These are phyloP conservation scores for Macrophya annulata DNA, from an alignment of 2,888 invertebrate genomes.

Conservation along the genomic window DNA sequence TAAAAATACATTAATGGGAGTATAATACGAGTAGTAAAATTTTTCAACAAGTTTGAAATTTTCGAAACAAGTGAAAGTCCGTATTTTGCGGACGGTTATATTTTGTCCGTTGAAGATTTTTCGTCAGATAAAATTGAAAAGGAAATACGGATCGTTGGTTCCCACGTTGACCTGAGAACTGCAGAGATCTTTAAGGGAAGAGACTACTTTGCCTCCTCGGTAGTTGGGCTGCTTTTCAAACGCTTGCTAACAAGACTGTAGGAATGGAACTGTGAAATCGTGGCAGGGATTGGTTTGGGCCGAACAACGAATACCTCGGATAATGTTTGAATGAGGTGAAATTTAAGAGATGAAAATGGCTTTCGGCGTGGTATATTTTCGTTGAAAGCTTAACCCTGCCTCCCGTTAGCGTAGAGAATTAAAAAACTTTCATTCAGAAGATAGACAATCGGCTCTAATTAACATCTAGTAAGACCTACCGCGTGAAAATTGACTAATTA, in stretches of 20 bases:
- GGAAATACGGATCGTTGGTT: conserved; percentile 4
- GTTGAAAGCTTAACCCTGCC: not conserved
- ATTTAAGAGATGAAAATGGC: not conserved
- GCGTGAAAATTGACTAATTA: conserved; percentile 13
- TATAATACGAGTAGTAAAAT: not conserved
- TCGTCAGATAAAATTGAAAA: not conserved
- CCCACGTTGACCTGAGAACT: conserved; percentile 40
- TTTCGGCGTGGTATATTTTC: not conserved
- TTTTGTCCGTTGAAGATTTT: not conserved
- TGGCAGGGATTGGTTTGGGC: not conserved
- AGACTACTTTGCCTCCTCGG: not conserved
- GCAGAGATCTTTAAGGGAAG: not conserved
- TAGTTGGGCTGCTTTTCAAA: conserved; percentile 13
- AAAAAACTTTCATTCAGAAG: not conserved
- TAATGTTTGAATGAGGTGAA: conserved; percentile 3
- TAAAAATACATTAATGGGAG: not conserved
- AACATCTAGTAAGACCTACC: not conserved
- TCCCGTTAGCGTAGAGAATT: not conserved
- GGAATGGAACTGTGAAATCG: conserved; percentile 38
- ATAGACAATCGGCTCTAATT: not conserved
- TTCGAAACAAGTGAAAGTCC: not conserved
- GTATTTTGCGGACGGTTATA: not conserved
- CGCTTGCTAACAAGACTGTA: conserved; percentile 34
- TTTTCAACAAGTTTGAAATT: not conserved
- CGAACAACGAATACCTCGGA: not conserved